Evolutionary conservation across 1,140 invertebrate species (phyloP).

Genomic region (Zaprionus tsacasi): DNA sequence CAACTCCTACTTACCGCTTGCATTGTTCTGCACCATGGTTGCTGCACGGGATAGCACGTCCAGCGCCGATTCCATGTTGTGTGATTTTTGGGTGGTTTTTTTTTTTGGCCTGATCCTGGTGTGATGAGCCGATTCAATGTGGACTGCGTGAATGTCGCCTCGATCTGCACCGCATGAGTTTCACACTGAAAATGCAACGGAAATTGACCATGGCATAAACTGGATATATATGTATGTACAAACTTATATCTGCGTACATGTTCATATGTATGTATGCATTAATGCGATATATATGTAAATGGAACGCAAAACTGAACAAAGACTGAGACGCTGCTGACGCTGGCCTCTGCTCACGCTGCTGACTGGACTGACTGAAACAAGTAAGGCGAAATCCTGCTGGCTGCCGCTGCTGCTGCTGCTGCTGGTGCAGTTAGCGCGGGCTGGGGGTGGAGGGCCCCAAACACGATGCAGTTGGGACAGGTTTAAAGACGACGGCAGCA

Average conservation of each 20-base stretch:
- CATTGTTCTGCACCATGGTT: conserved; percentile 93
- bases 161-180: conserved; percentile 75
- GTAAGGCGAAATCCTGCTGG: conserved; percentile 76
- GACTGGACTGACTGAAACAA: conserved; percentile 60
- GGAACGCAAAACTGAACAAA: conserved; percentile 74
- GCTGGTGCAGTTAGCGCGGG: conserved; percentile 17
- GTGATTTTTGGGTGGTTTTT: neutral
- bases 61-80: conserved; percentile 90
- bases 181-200: conserved; percentile 75
- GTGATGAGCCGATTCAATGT: conserved; percentile 16
- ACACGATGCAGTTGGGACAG: conserved; percentile 79
- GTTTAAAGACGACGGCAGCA: conserved; percentile 51
- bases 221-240: conserved; percentile 40
- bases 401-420: conserved; percentile 9
- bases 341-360: conserved; percentile 28
- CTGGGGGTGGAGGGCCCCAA: conserved; percentile 47
- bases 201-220: conserved; percentile 70
- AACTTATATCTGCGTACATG: conserved; percentile 19
- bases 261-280: conserved; percentile 14
- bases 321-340: conserved; percentile 57
- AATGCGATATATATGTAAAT: conserved; percentile 66
- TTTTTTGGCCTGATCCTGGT: conserved; percentile 40
- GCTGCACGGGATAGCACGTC: conserved; percentile 95
- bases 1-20: conserved; percentile 83
- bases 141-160: conserved; percentile 40